Base-by-base conservation (phyloP, 2,888 invertebrate species). In the Nesidiocoris tenuis region DNA sequence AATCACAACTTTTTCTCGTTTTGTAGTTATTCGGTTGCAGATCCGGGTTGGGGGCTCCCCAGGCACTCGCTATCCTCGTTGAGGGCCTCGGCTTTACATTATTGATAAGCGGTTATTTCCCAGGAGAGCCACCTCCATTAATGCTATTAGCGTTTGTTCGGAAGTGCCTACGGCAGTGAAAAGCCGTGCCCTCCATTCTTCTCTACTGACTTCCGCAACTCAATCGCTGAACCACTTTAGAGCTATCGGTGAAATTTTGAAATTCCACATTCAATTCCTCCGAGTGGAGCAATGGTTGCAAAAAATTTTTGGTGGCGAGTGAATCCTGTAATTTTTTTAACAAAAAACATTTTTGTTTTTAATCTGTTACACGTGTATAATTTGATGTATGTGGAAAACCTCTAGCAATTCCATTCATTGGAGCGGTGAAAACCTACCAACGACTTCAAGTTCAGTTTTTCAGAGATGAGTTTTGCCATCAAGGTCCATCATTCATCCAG, bases 91-190 rank as follows among this genome's bases (percentile, higher is more conserved):
- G 21, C 66, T 16, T 66, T 66, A 54, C 39, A 66, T 66, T 66
- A 66, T 66, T 66, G 66, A 66, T 66, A 66, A 66, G 66, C 66
- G 66, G 66, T 66, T 66, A 66, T 66, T 66, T 66, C 66, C 66
- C 66, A 18, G 19, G 66, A 54, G 66, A 66, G 19, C 19, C 66
- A 39, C 25, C 55, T 66, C 66, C 66, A 66, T 66, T 66, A 66
- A 66, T 39, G 66, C 66, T 66, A 66, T 66, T 66, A 66, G 66
- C 66, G 66, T 66, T 66, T 54, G 66, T 54, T 66, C 66, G 66
- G 66, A 66, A 54, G 64, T 64, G 64, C 64, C 64, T 64, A 64
- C 24, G 64, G 64, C 64, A 25, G 24, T 23, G 64, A 64, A 66
- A 25, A n/a, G 39, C 39, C 19, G 16, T 16, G 18, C 25, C 66